Evolutionary conservation across 2,888 invertebrate genomes (phyloP), one percentile per base, ranked within the genome.

Genomic region (Amblyteles armatorius): DNA sequence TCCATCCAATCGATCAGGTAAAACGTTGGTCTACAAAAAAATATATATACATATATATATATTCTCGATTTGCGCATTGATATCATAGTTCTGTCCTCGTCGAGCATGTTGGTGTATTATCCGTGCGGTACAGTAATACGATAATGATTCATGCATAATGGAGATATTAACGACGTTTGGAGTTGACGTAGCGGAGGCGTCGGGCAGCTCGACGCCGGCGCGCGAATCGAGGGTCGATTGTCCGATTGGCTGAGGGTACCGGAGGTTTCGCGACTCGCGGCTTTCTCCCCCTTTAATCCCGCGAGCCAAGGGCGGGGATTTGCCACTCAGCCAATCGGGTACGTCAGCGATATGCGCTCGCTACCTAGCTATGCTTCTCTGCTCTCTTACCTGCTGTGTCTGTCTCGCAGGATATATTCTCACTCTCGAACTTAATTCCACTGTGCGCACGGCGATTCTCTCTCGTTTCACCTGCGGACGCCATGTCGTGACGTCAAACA

Each of bases 251-350:
- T 82, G 86, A 76, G 71, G 44, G 84, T 63, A 71, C 78, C 80
- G 83, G 74, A 69, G 79, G 81, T 80, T 81, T 81, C 76, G 76
- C 79, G 86, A 87, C 87, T 76, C 78, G 72, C 72, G 78, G 67
- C 72, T 69, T 63, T 76, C 79, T 76, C 82, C 82, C 82, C 71
- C 79, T 76, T 88, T 82, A 85, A 87, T 87, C 86, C 86, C 86
- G 86, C 82, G 73, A 86, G 86, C 88, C 88, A 89, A 90, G 88
- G 92, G 92, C 91, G 91, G 92, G 92, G 91, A 92, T 92, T 91
- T 86, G 88, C 87, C 88, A 85, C 86, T 88, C 90, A 91, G 90
- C 92, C 92, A 93, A 92, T 92, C 92, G 89, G 89, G 79, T 26
- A 73, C 86, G 88, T 88, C 90, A 88, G 84, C 87, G 44, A 72